phyloP scores from a whole-genome alignment of 1,140 invertebrate genomes.

The Calephelis nemesis region DNA sequence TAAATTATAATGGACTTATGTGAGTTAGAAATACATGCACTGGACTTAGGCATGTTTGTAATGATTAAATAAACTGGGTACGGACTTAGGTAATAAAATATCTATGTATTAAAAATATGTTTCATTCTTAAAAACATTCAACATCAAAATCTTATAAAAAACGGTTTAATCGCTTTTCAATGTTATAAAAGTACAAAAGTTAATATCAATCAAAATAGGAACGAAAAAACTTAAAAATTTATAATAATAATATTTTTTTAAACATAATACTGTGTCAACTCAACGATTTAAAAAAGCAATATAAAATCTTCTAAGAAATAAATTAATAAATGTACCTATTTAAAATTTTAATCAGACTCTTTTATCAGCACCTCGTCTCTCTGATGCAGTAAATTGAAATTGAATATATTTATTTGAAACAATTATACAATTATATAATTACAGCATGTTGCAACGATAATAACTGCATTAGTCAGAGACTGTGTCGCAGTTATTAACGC shows the following conservation, averaged over 20 bases:
- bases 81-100: neutral
- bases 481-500: too few relatives aligned
- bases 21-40: neutral
- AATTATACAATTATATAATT: too few relatives aligned
- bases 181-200: slow-evolving; percentile 2
- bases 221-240: neutral
- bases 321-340: too few relatives aligned
- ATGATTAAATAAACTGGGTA: slow-evolving; percentile 8
- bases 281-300: too few relatives aligned
- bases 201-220: slow-evolving; percentile 9
- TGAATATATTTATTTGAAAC: too few relatives aligned
- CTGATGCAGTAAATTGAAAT: too few relatives aligned
- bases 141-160: neutral
- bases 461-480: too few relatives aligned
- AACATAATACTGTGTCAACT: neutral
- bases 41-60: slow-evolving; percentile 5
- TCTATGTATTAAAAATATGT: neutral
- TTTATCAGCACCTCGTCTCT: too few relatives aligned
- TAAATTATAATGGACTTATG: slow-evolving; percentile 1
- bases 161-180: neutral
- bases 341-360: too few relatives aligned
- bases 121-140: slow-evolving; percentile 2
- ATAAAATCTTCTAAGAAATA: too few relatives aligned
- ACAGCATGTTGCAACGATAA: too few relatives aligned
- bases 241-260: slow-evolving; percentile 1